Conservation (phyloP, 2,797 vertebrate genomes). For the Bovichtus variegatus region DNA sequence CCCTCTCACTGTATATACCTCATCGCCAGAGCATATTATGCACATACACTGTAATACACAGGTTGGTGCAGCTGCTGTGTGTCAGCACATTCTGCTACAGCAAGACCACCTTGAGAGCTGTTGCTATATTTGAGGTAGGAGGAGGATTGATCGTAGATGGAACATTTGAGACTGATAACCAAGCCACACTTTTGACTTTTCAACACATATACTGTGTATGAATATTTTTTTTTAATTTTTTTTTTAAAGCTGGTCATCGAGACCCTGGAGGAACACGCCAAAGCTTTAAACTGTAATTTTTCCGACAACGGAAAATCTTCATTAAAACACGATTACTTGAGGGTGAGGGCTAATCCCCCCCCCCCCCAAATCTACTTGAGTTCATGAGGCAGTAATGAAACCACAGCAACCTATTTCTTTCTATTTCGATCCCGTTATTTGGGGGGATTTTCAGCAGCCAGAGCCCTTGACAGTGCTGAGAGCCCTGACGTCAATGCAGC, state of each 20-base stretch:
- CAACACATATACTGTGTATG: neutral
- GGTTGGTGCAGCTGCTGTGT: slow-evolving; percentile 19
- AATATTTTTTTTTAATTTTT: neutral
- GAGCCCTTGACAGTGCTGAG: slow-evolving; percentile 65
- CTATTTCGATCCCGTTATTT: slow-evolving; percentile 72
- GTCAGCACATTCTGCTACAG: slow-evolving; percentile 61
- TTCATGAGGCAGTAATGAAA: slow-evolving; percentile 66
- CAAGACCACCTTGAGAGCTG: slow-evolving; percentile 41
- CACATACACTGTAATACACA: slow-evolving; percentile 37
- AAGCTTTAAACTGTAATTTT: slow-evolving; percentile 38
- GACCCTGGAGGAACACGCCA: slow-evolving; percentile 7
- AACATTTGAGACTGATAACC: slow-evolving; percentile 10
- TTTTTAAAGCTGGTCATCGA: slow-evolving; percentile 20
- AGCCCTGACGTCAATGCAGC: slow-evolving; percentile 82
- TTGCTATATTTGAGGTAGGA: slow-evolving; percentile 19
- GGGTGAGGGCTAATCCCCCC: slow-evolving; percentile 50
- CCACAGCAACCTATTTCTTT: slow-evolving; percentile 63
- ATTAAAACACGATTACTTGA: slow-evolving; percentile 66
- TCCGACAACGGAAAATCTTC: slow-evolving; percentile 53
- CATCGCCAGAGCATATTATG: slow-evolving; percentile 26
- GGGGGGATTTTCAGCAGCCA: slow-evolving; percentile 68
- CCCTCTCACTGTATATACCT: slow-evolving; percentile 2
- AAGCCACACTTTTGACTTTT: neutral
- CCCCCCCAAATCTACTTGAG: slow-evolving; percentile 50
- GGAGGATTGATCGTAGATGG: slow-evolving; percentile 5